A percentile compares a stretch with the other conserved stretches of the same genome.
Conservation (phyloP, 92 coral and sea anemone species). For the Epizoanthus scotinus region DNA sequence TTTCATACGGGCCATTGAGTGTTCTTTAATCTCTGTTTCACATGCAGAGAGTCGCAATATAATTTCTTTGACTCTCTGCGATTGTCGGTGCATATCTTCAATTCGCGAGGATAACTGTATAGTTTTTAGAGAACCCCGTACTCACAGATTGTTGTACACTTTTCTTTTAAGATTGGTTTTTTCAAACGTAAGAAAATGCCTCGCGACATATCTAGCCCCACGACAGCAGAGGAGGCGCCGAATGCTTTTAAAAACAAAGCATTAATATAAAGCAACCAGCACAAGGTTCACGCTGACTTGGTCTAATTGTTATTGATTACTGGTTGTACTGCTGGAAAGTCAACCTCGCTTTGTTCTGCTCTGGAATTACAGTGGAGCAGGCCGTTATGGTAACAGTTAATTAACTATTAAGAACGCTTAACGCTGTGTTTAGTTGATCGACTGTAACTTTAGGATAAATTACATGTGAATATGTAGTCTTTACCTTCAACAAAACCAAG, state of each 20-base stretch:
- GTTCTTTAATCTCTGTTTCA: no score
- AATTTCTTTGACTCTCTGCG: no score
- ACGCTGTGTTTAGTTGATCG: slow-evolving; percentile 8
- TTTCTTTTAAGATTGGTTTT: slow-evolving; percentile 27
- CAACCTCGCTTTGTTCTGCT: not conserved
- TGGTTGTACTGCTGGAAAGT: slow-evolving; percentile 10
- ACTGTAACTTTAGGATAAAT: not conserved
- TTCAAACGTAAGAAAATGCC: slow-evolving; percentile 42
- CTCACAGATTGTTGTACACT: slow-evolving; percentile 1
- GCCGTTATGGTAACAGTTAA: slow-evolving; percentile 8
- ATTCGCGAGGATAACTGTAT: no score
- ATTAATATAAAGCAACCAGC: slow-evolving; percentile 5
- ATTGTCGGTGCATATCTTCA: no score
- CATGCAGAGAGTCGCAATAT: no score
- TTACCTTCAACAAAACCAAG: not conserved
- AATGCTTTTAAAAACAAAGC: slow-evolving; percentile 11
- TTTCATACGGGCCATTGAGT: no score
- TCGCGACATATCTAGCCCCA: slow-evolving; percentile 40
- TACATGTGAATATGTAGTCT: not conserved
- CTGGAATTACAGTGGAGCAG: not conserved
- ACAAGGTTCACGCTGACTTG: not conserved
- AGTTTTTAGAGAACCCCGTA: not conserved
- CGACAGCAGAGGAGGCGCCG: not conserved
- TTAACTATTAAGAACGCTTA: not conserved
- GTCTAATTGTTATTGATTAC: not conserved